phyloP scores from a whole-genome alignment of 2,797 vertebrate genomes.

The Phoebastria nigripes region DNA sequence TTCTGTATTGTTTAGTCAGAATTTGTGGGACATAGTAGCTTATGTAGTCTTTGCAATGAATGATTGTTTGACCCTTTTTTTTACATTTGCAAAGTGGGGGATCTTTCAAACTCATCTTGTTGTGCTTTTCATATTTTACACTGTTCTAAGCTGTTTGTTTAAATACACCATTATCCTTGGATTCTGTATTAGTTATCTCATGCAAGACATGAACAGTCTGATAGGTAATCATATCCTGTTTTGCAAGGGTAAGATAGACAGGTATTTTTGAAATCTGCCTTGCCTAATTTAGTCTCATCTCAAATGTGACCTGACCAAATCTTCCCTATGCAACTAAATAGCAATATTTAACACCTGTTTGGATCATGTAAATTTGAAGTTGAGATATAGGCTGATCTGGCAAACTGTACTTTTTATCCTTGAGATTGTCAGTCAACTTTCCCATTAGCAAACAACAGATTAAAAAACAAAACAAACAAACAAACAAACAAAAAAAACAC shows the following conservation, averaged over 20 bases:
- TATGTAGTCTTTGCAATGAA: neutral
- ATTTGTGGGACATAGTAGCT: neutral
- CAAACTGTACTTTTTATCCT: neutral
- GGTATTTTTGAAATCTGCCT: constrained; percentile 23
- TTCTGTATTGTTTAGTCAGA: neutral
- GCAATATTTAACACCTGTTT: neutral
- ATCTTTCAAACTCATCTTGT: neutral
- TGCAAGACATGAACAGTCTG: constrained; percentile 1
- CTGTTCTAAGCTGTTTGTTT: neutral
- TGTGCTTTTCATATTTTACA: neutral
- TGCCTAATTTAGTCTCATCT: constrained; percentile 32
- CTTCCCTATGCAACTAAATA: neutral
- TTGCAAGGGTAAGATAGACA: neutral
- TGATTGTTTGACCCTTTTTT: neutral
- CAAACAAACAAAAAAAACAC: neutral
- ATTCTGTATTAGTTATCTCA: neutral
- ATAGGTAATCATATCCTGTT: neutral
- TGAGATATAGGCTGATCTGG: neutral
- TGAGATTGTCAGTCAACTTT: neutral
- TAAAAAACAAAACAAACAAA: too few relatives aligned
- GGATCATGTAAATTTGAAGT: neutral
- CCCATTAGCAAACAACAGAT: neutral
- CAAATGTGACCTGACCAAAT: neutral
- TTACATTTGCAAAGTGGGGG: neutral
- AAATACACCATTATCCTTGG: neutral